Conservation (phyloP, 53 echinoderm and acorn worm species). For the Apostichopus leukothele region DNA sequence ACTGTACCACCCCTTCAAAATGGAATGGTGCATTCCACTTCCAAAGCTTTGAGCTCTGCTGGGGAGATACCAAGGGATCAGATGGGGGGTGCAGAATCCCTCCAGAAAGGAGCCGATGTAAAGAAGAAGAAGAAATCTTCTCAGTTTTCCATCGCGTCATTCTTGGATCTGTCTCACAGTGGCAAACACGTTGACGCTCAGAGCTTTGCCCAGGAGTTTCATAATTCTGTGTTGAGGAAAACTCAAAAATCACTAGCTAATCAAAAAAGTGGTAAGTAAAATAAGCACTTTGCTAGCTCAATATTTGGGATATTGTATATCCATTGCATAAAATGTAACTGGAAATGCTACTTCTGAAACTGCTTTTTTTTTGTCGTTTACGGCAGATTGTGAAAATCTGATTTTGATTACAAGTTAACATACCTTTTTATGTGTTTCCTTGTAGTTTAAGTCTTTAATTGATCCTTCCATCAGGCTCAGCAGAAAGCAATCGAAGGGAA, state of each 20-base stretch:
- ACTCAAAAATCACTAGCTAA: conserved; percentile 86
- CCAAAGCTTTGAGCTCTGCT: not conserved
- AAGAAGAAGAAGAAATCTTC: conserved; percentile 58
- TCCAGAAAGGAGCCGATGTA: conserved; percentile 6
- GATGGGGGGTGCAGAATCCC: conserved; percentile 9
- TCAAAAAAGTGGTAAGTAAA: conserved; percentile 61
- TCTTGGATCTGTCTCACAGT: conserved; percentile 54
- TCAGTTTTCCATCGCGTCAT: conserved; percentile 62
- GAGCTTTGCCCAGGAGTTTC: conserved; percentile 96
- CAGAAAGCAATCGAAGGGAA: conserved; percentile 29
- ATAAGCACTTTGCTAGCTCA: no score
- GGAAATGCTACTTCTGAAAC: no score
- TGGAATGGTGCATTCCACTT: conserved; percentile 52
- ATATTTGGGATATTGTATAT: no score
- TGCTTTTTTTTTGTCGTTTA: no score
- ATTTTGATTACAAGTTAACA: no score
- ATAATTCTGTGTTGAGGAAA: conserved; percentile 88
- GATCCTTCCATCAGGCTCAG: conserved; percentile 12
- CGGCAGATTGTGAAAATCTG: no score
- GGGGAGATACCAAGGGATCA: conserved; percentile 24
- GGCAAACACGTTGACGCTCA: conserved; percentile 61
- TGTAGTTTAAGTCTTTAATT: not conserved
- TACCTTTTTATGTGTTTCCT: not conserved
- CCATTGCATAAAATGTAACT: no score
- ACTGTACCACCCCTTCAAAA: conserved; percentile 53